These are phyloP conservation scores for Operophtera brumata DNA, from an alignment of 2,888 invertebrate genomes.

Conservation along the genomic window DNA sequence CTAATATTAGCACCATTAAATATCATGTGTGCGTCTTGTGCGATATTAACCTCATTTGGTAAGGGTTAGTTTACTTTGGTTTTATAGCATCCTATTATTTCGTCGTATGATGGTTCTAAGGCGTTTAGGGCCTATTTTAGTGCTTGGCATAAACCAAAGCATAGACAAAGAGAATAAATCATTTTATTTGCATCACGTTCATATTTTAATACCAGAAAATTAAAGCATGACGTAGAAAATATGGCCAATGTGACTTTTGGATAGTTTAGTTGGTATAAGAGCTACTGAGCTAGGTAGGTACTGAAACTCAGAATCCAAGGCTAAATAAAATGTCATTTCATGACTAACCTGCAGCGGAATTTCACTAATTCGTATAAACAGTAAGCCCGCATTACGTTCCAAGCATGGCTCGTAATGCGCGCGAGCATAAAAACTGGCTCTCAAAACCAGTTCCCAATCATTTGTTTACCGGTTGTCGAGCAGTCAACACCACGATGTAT, in stretches of 20 bases:
- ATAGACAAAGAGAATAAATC: not conserved
- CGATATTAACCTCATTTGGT: conserved; percentile 12
- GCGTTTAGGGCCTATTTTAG: not conserved
- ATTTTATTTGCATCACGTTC: not conserved
- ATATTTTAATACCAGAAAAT: too few relatives aligned
- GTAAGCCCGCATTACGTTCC: conserved; percentile 9
- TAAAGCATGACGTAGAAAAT: too few relatives aligned
- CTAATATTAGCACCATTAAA: conserved; percentile 10
- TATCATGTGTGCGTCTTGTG: conserved; percentile 8
- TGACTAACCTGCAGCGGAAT: conserved; percentile 21
- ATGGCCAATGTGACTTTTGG: too few relatives aligned
- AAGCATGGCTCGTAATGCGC: conserved; percentile 2
- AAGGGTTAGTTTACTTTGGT: conserved; percentile 4
- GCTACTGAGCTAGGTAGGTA: too few relatives aligned
- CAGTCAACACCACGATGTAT: conserved; percentile 24
- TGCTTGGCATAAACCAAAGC: conserved; percentile 9
- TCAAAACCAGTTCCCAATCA: conserved; percentile 24
- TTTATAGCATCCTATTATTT: conserved; percentile 4
- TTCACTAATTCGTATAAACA: conserved; percentile 11
- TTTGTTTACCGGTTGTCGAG: conserved; percentile 26
- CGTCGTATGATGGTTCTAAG: not conserved
- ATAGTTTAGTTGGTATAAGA: too few relatives aligned
- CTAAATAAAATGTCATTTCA: conserved; percentile 7
- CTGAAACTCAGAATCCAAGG: not conserved
- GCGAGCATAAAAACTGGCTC: conserved; percentile 20